These are phyloP conservation scores for Drosophila auraria DNA, from an alignment of 1,140 invertebrate genomes.

Conservation along the genomic window DNA sequence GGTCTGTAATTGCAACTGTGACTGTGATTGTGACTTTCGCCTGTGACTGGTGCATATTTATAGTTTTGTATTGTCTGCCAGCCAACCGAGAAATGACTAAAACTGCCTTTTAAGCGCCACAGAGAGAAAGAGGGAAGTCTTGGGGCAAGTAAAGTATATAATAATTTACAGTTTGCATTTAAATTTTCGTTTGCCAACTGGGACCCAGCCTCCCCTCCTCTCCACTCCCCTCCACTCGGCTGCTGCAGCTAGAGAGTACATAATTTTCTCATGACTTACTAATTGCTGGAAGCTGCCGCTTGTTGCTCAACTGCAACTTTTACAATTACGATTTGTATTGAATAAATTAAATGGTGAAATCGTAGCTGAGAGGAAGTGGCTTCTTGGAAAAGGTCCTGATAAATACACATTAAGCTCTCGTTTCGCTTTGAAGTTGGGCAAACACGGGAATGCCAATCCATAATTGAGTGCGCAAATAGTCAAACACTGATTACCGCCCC, in stretches of 20 bases:
- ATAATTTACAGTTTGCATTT: slow-evolving; percentile 61
- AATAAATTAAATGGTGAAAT: slow-evolving; percentile 61
- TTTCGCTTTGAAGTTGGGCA: slow-evolving; percentile 22
- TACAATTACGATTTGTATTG: slow-evolving; percentile 53
- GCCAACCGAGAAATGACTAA: slow-evolving; percentile 56
- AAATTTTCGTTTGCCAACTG: slow-evolving; percentile 49
- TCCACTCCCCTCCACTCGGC: too few relatives aligned
- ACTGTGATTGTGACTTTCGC: slow-evolving; percentile 49
- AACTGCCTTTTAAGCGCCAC: slow-evolving; percentile 30
- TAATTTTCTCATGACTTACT: slow-evolving; percentile 66
- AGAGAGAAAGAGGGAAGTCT: background rate
- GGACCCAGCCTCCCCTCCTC: background rate
- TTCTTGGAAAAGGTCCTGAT: background rate
- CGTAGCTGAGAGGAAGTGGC: background rate
- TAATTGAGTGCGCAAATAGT: slow-evolving; percentile 40
- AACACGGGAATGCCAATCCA: slow-evolving; percentile 33
- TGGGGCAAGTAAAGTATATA: slow-evolving; percentile 38
- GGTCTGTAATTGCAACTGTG: slow-evolving; percentile 19
- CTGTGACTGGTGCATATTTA: slow-evolving; percentile 71
- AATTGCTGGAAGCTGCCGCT: slow-evolving; percentile 48
- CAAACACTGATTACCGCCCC: slow-evolving; percentile 18
- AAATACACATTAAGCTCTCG: slow-evolving; percentile 14
- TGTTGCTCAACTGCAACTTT: slow-evolving; percentile 19
- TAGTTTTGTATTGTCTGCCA: slow-evolving; percentile 77
- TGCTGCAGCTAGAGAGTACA: slow-evolving; percentile 41